Conservation (phyloP, 1,140 invertebrate genomes). For the Ooceraea biroi region DNA sequence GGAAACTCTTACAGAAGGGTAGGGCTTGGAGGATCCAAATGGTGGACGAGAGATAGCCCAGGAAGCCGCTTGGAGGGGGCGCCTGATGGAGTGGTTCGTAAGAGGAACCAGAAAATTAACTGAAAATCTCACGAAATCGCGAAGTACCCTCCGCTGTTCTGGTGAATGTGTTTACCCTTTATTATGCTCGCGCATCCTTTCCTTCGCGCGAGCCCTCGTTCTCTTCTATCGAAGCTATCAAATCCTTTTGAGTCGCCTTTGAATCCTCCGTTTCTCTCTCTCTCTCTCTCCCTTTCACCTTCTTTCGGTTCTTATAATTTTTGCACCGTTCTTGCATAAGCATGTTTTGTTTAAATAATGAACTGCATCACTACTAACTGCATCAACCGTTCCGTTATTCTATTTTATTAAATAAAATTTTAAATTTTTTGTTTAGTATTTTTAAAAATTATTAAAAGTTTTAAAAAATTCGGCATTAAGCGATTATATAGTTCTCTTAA, state of each 20-base stretch:
- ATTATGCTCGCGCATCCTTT: conserved; percentile 74
- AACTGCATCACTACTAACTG: background rate
- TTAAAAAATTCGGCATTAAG: no score
- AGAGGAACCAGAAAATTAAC: conserved; percentile 78
- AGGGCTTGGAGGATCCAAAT: conserved; percentile 71
- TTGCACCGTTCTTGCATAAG: background rate
- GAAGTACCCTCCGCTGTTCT: conserved; percentile 65
- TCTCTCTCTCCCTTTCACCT: background rate
- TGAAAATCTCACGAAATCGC: conserved; percentile 78
- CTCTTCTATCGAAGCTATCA: conserved; percentile 9
- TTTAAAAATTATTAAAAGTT: background rate
- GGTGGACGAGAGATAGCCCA: conserved; percentile 74
- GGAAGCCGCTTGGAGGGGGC: conserved; percentile 47
- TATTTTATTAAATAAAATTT: no score
- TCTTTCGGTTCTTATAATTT: conserved; percentile 14
- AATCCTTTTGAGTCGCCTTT: conserved; percentile 20
- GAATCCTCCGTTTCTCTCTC: background rate
- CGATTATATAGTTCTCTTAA: background rate
- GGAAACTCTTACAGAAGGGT: conserved; percentile 79
- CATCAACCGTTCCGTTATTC: background rate
- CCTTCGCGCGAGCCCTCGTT: conserved; percentile 4
- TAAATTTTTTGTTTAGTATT: background rate
- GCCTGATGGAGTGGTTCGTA: conserved; percentile 73
- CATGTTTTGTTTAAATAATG: background rate
- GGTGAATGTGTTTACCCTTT: conserved; percentile 76